Evolutionary conservation across 2,797 vertebrate genomes (phyloP), one percentile per base, ranked within the genome.

Genomic region (Tangara arthus): DNA sequence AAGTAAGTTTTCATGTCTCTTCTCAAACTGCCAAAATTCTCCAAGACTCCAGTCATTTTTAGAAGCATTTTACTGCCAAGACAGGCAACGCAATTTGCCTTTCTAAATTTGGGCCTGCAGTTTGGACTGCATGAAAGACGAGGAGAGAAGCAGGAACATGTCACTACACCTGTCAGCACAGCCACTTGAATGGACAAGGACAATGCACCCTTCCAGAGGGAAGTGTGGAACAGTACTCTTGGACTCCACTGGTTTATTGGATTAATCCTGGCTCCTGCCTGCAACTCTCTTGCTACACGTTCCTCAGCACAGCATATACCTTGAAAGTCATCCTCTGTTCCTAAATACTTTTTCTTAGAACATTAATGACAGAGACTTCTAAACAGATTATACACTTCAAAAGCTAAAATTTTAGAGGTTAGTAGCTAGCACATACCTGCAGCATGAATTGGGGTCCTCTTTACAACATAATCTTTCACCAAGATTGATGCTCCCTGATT

Each of bases 401-500:
- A 83, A 68, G 9, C 5, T 46, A 30, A 20, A 12, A 61, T 50
- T 82, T 41, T 35, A 42, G 49, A 53, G 23, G 14, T 27, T 6
- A 78, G 47, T 2, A 2, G 16, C 66, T 52, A 89, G 41, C 42
- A 71, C 83, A 28, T 97, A 99, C 99, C 99, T 98, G 99, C 99
- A 94, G 99, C 99, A 87, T 99, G 99, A 95, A 99, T 99, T 61
- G 99, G 99, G 17, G 99, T 99, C 97, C 99, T 98, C 97, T 99
- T 99, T 88, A 99, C 97, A 89, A 98, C 97, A 84, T 98, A 99
- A 96, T 99, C 99, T 97, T 99, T 99, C 64, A 99, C 99, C 94
- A 99, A 97, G 94, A 99, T 99, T 37, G 99, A 99, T 72, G 99
- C 99, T 91, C 99, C 99, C 97, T 99, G 99, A 97, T 99, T 99